Conservation (phyloP, 2,888 invertebrate genomes). For the Exephanes ischioxanthus region DNA sequence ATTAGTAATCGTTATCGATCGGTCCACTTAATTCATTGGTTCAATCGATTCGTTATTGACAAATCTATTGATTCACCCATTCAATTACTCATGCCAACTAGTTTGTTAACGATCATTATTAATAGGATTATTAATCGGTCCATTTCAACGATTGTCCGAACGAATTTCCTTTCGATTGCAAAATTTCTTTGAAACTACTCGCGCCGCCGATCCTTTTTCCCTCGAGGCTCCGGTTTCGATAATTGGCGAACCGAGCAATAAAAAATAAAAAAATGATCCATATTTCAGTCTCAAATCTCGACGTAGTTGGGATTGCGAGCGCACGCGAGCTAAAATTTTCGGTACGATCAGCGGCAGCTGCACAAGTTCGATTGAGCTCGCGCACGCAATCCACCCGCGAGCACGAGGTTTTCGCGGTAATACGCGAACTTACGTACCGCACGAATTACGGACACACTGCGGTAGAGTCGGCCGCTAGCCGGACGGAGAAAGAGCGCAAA, state of each 20-base stretch:
- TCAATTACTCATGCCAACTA: no score
- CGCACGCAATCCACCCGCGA: constrained; percentile 43
- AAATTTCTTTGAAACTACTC: no score
- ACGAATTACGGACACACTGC: constrained; percentile 19
- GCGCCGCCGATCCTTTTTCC: no score
- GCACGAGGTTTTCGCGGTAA: constrained; percentile 49
- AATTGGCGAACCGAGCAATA: background rate
- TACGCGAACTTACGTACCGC: constrained; percentile 49
- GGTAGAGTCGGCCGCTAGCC: constrained; percentile 38
- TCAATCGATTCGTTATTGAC: no score
- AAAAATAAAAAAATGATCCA: background rate
- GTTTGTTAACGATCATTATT: no score
- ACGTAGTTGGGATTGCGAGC: constrained; percentile 22
- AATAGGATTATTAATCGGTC: no score
- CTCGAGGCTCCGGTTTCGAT: background rate
- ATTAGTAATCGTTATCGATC: no score
- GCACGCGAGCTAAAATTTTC: constrained; percentile 47
- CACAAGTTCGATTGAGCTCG: constrained; percentile 52
- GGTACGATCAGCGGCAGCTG: constrained; percentile 28
- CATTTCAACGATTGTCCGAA: no score
- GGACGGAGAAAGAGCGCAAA: constrained; percentile 60
- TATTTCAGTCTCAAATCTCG: constrained; percentile 1
- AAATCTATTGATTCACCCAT: no score
- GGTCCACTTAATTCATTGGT: no score
- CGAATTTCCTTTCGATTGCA: no score